Evolutionary conservation across 1,140 invertebrate genomes (phyloP).

Genomic region (Apis laboriosa): DNA sequence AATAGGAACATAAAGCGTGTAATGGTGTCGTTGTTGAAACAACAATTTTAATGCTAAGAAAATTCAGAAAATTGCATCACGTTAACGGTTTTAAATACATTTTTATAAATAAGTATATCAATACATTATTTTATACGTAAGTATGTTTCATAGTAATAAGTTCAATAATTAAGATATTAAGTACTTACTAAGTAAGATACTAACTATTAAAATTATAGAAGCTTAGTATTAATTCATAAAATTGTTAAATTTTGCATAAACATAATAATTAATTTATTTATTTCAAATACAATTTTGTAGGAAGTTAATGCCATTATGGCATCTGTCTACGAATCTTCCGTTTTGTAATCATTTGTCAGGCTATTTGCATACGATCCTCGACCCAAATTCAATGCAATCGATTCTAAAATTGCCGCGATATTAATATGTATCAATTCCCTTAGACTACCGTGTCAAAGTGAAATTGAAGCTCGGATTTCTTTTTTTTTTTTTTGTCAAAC

Average conservation of each 20-base stretch:
- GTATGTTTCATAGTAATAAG: no score
- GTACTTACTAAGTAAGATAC: no score
- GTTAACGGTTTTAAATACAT: background rate
- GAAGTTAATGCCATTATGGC: background rate
- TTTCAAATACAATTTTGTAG: background rate
- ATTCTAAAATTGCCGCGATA: slow-evolving; percentile 16
- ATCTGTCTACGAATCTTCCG: background rate
- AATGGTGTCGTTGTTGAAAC: background rate
- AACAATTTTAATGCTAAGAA: background rate
- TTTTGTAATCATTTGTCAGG: background rate
- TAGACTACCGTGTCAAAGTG: background rate
- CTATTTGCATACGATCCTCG: slow-evolving; percentile 33
- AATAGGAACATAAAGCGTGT: background rate
- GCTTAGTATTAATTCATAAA: no score
- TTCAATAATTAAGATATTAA: no score
- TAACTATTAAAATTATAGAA: no score
- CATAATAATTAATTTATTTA: no score
- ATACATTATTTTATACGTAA: no score
- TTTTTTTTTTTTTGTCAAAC: background rate
- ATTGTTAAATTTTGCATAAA: no score
- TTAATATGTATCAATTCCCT: slow-evolving; percentile 28
- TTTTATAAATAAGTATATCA: background rate
- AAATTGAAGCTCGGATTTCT: background rate
- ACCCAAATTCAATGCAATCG: slow-evolving; percentile 29
- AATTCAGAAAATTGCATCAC: background rate